These are phyloP conservation scores for Mormoops blainvillei DNA, from an alignment of 2,113 vertebrate species.

Conservation along the genomic window DNA sequence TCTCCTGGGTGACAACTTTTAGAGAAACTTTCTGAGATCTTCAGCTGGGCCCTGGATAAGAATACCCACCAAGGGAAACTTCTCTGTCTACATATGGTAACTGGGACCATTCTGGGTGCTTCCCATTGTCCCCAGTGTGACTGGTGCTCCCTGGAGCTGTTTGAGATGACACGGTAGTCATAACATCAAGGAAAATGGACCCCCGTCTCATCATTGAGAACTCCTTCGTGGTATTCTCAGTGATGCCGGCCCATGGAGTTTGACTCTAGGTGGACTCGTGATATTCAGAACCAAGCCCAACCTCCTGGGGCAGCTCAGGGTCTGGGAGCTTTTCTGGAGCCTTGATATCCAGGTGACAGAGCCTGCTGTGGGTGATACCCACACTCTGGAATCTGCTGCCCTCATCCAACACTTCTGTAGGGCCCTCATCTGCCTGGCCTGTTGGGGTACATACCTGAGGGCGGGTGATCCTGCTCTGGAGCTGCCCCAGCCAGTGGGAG, in stretches of 20 bases:
- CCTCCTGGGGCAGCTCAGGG: neutral
- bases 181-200: neutral
- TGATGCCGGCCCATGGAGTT: accelerated
- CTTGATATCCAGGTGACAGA: neutral
- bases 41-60: neutral
- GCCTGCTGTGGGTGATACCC: accelerated
- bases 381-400: accelerated
- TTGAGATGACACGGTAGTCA: neutral
- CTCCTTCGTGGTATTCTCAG: neutral
- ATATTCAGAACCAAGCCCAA: neutral
- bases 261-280: neutral
- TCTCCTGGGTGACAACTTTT: neutral
- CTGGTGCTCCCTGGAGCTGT: neutral
- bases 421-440: neutral
- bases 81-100: accelerated
- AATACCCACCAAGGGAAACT: neutral
- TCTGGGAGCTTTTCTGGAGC: neutral
- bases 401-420: no score
- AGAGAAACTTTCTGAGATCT: neutral
- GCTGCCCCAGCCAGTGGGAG: no score
- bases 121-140: neutral
- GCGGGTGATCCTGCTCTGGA: neutral
- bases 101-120: neutral
- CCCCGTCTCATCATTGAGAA: neutral
- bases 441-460: accelerated